Conservation (phyloP, 2,113 vertebrate species). For the Hemiprocne comata region DNA sequence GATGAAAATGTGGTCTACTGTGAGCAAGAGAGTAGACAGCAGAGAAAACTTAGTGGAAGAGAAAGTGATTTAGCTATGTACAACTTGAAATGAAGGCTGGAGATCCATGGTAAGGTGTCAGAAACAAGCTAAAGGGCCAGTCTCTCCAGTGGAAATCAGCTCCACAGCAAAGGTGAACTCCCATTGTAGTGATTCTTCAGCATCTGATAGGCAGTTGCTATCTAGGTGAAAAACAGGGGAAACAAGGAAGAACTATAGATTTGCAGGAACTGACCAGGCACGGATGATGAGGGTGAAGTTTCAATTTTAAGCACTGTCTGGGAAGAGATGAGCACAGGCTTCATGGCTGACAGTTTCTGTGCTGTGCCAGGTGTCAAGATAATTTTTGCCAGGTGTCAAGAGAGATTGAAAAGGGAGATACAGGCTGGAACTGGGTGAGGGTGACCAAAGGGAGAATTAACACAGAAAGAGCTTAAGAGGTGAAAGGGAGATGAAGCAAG, state of each 20-base stretch:
- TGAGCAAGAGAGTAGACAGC: background rate
- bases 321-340: background rate
- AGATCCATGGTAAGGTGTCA: background rate
- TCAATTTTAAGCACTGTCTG: background rate
- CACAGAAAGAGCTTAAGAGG: background rate
- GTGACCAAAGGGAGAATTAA: background rate
- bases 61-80: background rate
- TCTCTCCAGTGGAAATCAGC: background rate
- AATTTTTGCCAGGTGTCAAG: background rate
- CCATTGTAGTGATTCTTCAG: background rate
- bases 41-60: background rate
- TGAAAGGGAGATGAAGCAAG: background rate
- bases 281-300: background rate
- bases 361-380: background rate
- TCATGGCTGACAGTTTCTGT: background rate
- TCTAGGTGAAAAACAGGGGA: background rate
- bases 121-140: background rate
- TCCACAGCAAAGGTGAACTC: background rate
- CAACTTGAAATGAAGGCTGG: background rate
- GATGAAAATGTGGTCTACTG: background rate
- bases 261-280: background rate
- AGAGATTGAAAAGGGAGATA: background rate
- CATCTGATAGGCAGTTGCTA: background rate
- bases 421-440: background rate
- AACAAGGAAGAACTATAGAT: background rate